A percentile compares a stretch with the other conserved stretches of the same genome.
Conservation (phyloP, 1,140 invertebrate species). For the Lethrus apterus region DNA sequence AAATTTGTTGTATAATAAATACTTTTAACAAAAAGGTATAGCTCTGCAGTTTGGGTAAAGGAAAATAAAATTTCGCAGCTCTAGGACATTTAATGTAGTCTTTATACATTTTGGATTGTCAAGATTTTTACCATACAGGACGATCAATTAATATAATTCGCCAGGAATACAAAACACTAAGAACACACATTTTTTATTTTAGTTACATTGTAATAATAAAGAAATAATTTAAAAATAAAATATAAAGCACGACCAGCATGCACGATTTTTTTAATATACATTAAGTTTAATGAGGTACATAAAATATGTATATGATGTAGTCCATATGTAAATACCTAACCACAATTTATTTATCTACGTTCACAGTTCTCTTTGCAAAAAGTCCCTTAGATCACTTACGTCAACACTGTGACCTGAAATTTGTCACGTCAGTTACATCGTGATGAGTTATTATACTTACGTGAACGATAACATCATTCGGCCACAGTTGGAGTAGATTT, state of each 20-base stretch:
- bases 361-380: constrained; percentile 31
- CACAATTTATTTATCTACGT: constrained; percentile 22
- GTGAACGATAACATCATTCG: constrained; percentile 29
- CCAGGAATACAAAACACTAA: constrained; percentile 4
- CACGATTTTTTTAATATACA: constrained; percentile 23
- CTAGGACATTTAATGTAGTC: no score
- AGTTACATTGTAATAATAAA: constrained; percentile 7
- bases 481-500: constrained; percentile 24
- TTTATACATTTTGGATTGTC: no score
- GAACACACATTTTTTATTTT: constrained; percentile 2
- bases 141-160: no score
- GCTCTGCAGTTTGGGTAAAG: no score
- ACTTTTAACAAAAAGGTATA: no score
- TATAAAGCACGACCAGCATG: constrained; percentile 35
- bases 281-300: constrained; percentile 30
- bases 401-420: constrained; percentile 35
- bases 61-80: no score
- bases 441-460: constrained; percentile 26
- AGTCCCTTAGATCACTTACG: constrained; percentile 31
- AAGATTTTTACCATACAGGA: no score
- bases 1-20: no score
- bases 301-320: constrained; percentile 19
- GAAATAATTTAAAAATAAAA: constrained; percentile 25
- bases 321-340: constrained; percentile 24
- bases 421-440: no score